Evolutionary conservation across 2,888 invertebrate genomes (phyloP).

Genomic region (Orchesellides sinensis): DNA sequence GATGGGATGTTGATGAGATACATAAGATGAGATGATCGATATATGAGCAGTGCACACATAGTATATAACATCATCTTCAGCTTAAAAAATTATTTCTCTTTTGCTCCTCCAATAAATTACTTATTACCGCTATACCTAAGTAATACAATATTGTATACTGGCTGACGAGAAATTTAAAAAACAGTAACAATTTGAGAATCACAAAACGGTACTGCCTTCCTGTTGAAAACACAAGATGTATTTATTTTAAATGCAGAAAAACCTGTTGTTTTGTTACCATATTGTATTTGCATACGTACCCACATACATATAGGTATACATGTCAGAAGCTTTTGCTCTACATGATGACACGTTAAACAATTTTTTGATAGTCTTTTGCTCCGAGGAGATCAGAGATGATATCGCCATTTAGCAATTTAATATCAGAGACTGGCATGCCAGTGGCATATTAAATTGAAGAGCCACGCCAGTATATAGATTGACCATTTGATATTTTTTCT

Average conservation of each 20-base stretch:
- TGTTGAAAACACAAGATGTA: constrained; percentile 14
- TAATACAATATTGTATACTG: not conserved
- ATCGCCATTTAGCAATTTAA: not conserved
- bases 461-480: constrained; percentile 37
- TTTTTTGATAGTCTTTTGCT: not conserved
- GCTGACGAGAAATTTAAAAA: not conserved
- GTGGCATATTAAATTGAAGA: constrained; percentile 20
- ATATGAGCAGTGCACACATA: not conserved
- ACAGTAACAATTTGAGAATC: not conserved
- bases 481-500: not conserved
- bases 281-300: not conserved
- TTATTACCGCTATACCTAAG: not conserved
- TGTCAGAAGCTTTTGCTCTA: constrained; percentile 37
- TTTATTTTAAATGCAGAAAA: constrained; percentile 27
- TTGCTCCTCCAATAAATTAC: not conserved
- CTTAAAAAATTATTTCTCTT: not conserved
- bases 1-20: not conserved
- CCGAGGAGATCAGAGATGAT: not conserved
- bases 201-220: constrained; percentile 2
- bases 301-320: not conserved
- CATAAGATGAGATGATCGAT: not conserved
- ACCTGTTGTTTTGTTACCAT: constrained; percentile 35
- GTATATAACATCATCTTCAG: not conserved
- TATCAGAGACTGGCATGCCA: too few species aligned
- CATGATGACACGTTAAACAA: constrained; percentile 40